Evolutionary conservation across 2,113 vertebrate species (phyloP).

Genomic region (Pseudorectes ferrugineus): DNA sequence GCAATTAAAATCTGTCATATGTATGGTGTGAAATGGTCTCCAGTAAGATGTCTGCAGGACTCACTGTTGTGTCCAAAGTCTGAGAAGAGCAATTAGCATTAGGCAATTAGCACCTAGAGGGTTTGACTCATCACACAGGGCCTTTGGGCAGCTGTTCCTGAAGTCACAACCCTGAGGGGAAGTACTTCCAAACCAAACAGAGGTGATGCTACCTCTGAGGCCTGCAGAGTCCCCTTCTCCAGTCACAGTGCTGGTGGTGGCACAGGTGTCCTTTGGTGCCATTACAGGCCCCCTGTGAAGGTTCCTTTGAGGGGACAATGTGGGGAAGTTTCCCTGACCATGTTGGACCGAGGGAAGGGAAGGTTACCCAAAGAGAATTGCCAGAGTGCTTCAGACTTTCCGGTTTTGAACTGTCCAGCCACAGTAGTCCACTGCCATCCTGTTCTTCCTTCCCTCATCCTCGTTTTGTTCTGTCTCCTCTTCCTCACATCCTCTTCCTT

Average conservation of each 20-base stretch:
- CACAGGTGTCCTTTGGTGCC: neutral
- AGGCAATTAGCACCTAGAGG: neutral
- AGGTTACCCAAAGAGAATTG: neutral
- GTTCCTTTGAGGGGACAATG: neutral
- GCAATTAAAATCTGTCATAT: neutral
- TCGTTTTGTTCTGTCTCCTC: fast-evolving
- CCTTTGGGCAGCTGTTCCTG: neutral
- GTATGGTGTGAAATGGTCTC: neutral
- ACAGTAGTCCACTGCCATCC: neutral
- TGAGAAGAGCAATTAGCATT: neutral
- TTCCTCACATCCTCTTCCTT: neutral
- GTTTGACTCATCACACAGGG: neutral
- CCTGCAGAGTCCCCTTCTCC: neutral
- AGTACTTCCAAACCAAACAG: neutral
- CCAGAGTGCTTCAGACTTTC: neutral
- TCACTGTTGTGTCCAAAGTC: neutral
- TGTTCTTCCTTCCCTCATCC: neutral
- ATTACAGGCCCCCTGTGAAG: neutral
- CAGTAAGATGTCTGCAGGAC: neutral
- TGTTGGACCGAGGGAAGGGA: neutral
- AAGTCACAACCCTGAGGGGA: neutral
- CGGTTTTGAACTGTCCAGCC: neutral
- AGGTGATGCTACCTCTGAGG: neutral
- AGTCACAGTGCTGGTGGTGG: neutral
- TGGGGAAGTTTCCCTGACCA: neutral